Base-by-base conservation (phyloP, 2,113 vertebrate species). In the Ibidorhyncha struthersii region DNA sequence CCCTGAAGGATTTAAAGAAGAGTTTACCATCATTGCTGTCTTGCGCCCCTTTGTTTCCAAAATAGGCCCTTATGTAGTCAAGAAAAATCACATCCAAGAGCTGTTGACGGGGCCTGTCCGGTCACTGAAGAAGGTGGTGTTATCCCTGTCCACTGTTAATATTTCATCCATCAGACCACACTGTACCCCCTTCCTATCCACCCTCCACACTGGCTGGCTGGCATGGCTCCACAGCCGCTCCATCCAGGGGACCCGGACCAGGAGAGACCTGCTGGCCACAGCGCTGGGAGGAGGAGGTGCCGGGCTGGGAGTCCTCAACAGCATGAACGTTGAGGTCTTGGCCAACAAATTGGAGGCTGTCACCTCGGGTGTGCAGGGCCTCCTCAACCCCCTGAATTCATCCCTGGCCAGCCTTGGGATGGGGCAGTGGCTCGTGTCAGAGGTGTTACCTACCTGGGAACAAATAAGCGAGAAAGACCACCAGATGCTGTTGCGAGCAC, bases 51-150 rank as follows among this genome's bases (percentile, higher is more conserved):
- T 90, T 32, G 15, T 97, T 92, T 97, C 96, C 59, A 96, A 90
- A 92, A 96, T 96, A 90, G 96, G 96, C 41, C 96, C 96, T 65
- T 96, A 97, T 0, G 92, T 96, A 92, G 96, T 97, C 32, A 97
- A 97, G 66, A 38, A 94, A 86, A 94, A 96, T 76, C 95, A 97
- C 22, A 34, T 96, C 66, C 96, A 97, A 66, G 96, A 97, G 74
- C 87, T 97, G 62, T 22, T 97, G 92, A 96, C 96, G 1, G 95
- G 92, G 22, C 96, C 96, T 23, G 82, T 97, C 10, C 74, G 96
- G 10, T 97, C 96, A 38, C 90, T 97, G 49, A 97, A 97, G 71
- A 97, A 97, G 66, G 96, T 97, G 40, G 95, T 97, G 58, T 26
- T 97, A 53, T 97, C 96, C 43, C 84, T 97, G 58, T 96, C 96